Conservation (phyloP, 2,113 vertebrate species). For the Coturnix japonica region DNA sequence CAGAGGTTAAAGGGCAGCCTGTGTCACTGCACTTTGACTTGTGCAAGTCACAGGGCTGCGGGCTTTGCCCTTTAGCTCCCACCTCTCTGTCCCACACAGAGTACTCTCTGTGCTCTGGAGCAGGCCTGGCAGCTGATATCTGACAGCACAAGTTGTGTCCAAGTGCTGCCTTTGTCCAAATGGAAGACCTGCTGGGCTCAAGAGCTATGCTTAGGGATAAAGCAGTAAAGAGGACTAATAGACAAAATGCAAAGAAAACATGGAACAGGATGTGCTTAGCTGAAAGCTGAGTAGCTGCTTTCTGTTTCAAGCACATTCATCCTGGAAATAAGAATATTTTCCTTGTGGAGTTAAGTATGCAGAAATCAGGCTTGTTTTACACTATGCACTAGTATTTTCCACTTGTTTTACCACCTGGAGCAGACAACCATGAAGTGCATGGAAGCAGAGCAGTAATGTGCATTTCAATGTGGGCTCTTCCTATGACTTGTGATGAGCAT, state of each 20-base stretch:
- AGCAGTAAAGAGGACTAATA: not conserved
- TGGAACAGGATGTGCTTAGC: not conserved
- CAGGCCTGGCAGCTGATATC: not conserved
- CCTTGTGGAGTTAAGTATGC: not conserved
- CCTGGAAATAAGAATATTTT: not conserved
- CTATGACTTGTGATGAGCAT: not conserved
- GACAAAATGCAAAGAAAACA: not conserved
- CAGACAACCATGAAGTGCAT: not conserved
- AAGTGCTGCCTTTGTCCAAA: not conserved
- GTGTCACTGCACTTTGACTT: not conserved
- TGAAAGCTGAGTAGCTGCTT: not conserved
- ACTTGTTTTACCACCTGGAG: not conserved
- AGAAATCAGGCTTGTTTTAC: not conserved
- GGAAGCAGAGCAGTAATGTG: not conserved
- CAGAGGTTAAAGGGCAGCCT: not conserved
- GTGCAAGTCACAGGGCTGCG: not conserved
- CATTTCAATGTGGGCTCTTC: not conserved
- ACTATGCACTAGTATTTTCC: not conserved
- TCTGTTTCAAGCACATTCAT: not conserved
- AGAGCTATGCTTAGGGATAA: not conserved
- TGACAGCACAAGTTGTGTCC: not conserved
- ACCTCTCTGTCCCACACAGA: accelerated
- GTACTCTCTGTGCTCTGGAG: not conserved
- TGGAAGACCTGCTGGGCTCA: not conserved
- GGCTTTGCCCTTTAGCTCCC: not conserved